These are phyloP conservation scores for Cecropterus lyciades DNA, from an alignment of 1,140 invertebrate genomes.

Conservation along the genomic window DNA sequence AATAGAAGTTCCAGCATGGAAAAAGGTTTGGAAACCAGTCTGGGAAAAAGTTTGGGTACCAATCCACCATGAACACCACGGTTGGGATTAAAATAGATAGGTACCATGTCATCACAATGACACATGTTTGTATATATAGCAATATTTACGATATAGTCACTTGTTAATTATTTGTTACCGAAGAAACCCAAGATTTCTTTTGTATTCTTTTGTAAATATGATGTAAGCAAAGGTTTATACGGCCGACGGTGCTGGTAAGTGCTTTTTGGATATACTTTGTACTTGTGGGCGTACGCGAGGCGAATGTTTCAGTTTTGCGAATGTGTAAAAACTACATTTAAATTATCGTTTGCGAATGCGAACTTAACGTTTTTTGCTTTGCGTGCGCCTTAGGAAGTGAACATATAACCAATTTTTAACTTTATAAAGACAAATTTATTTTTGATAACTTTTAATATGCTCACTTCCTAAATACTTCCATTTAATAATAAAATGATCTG, in stretches of 20 bases:
- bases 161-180: conserved; percentile 71
- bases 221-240: conserved; percentile 42
- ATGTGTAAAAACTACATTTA: conserved; percentile 37
- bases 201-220: conserved; percentile 61
- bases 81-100: conserved; percentile 85
- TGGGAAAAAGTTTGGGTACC: conserved; percentile 91
- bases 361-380: conserved; percentile 52
- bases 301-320: conserved; percentile 49
- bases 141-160: conserved; percentile 66
- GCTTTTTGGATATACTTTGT: conserved; percentile 32
- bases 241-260: conserved; percentile 50
- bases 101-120: conserved; percentile 32
- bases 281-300: conserved; percentile 57
- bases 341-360: conserved; percentile 46
- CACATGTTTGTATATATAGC: conserved; percentile 66
- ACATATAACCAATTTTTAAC: not conserved
- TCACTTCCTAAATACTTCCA: conserved; percentile 26
- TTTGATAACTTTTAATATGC: conserved; percentile 5
- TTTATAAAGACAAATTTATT: conserved; percentile 1
- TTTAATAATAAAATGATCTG: not conserved
- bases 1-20: conserved; percentile 89
- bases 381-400: conserved; percentile 58
- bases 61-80: conserved; percentile 84
- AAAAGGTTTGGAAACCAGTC: conserved; percentile 90
- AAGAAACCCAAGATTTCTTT: conserved; percentile 54